phyloP scores from a whole-genome alignment of 2,888 invertebrate genomes.

The Caenorhabditis sp. region DNA sequence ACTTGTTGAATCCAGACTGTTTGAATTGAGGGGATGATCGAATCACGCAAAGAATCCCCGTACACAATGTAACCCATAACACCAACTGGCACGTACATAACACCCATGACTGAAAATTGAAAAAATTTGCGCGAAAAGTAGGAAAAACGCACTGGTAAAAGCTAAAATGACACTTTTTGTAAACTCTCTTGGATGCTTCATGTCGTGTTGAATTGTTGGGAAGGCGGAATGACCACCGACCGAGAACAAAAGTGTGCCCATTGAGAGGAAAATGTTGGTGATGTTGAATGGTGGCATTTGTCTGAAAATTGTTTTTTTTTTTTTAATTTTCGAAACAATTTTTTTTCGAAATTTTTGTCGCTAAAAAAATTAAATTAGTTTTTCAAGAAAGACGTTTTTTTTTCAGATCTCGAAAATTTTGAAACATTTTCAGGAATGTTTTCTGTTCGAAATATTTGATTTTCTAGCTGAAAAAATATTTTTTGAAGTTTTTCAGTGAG shows the following conservation, averaged over 20 bases:
- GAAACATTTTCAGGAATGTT: not conserved
- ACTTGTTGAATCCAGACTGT: constrained; percentile 58
- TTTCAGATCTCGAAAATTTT: not conserved
- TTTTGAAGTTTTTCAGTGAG: too few species aligned
- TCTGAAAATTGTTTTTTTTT: too few species aligned
- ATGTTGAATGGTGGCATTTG: constrained; percentile 51
- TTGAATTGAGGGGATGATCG: constrained; percentile 62
- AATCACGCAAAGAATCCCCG: constrained; percentile 60
- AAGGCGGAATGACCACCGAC: constrained; percentile 66
- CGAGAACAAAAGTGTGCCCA: constrained; percentile 68
- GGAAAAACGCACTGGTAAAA: constrained; percentile 53
- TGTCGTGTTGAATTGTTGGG: constrained; percentile 68
- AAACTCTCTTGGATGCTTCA: constrained; percentile 65
- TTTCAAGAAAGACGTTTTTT: too few species aligned
- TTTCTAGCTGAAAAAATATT: too few species aligned
- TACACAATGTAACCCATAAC: constrained; percentile 62
- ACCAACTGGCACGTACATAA: constrained; percentile 64
- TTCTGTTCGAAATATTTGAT: too few species aligned
- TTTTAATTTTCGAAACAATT: too few species aligned
- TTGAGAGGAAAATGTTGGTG: constrained; percentile 65
- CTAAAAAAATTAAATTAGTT: too few species aligned
- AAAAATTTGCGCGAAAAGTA: not conserved
- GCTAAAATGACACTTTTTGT: constrained; percentile 59
- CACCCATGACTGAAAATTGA: constrained; percentile 57
- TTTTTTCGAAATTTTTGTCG: too few species aligned